Evolutionary conservation across 2,888 invertebrate genomes (phyloP).

Genomic region (Dorcus parallelipipedus): DNA sequence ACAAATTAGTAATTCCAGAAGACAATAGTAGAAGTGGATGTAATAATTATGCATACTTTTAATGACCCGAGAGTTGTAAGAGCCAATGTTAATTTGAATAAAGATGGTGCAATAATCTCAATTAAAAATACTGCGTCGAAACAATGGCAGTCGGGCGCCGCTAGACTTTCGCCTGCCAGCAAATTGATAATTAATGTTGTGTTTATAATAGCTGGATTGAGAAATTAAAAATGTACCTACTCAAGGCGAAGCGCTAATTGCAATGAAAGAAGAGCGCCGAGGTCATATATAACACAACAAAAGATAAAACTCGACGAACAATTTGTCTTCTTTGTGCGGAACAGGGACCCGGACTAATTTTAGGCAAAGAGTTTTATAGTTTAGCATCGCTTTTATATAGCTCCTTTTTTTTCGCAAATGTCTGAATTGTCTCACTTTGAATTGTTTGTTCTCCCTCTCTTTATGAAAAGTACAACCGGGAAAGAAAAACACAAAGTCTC

Average conservation of each 20-base stretch:
- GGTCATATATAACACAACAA: constrained; percentile 38
- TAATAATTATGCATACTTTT: constrained; percentile 51
- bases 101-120: constrained; percentile 51
- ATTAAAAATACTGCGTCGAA: constrained; percentile 50
- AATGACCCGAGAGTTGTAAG: constrained; percentile 37
- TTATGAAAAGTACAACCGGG: constrained; percentile 7
- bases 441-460: constrained; percentile 32
- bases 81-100: constrained; percentile 39
- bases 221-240: constrained; percentile 50
- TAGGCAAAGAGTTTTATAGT: constrained; percentile 46
- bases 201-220: constrained; percentile 50
- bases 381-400: constrained; percentile 41
- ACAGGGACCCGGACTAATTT: constrained; percentile 42
- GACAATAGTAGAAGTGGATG: constrained; percentile 44
- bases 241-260: constrained; percentile 43
- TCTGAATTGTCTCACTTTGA: constrained; percentile 41
- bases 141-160: constrained; percentile 44
- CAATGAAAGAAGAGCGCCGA: constrained; percentile 33
- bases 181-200: constrained; percentile 53
- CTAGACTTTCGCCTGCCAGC: constrained; percentile 39
- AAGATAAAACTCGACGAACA: constrained; percentile 38
- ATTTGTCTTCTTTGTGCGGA: constrained; percentile 37
- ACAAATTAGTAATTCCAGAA: constrained; percentile 49
- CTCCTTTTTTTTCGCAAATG: constrained; percentile 38
- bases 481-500: constrained; percentile 11